Base-by-base conservation (phyloP, 2,888 invertebrate genomes). In the Apamea epomidion region DNA sequence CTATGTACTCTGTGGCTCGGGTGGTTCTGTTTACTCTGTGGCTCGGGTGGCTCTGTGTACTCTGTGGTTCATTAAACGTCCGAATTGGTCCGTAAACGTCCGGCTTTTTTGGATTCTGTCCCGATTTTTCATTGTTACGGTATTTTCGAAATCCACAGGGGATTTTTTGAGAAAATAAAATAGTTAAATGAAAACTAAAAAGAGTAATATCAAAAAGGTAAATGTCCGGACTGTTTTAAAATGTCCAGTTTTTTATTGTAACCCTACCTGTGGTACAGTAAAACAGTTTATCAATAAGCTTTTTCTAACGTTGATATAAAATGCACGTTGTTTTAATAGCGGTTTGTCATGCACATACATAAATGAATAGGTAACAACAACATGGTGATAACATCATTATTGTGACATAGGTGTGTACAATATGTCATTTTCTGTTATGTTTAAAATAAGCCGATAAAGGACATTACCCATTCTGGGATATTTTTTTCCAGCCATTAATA, bases 271-370 rank as follows among this genome's bases (percentile, higher is more conserved):
- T 32, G 10, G 16, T 14, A 21, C 12, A 10, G 12, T 25, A 58
- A 67, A 42, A 42, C 29, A 25, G 45, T 76, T 54, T 76, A 62
- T 81, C 83, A 76, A 71, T 62, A 48, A 64, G 16, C 14, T 74
- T 62, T 65, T 74, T 54, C 16, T 37, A 74, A 48, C 21, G 48
- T 58, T 83, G 18, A 74, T 83, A 80, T 68, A 67, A 84, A 74
- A 84, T 84, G 62, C 71, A 68, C 2, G 1, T 70, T 62, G 1
- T 70, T 62, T 18, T 84, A 84, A 83, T 64, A 48, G 25, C 0
- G 21, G 14, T 71, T 67, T 72, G 42, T 58, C 83, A 83, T 80
- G 83, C 83, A 80, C 18, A 60, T 25, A 68, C 42, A 45, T 60
- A 51, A 69, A 25, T 78, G 5, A 32, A 80, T 51, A 58, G n/a